Evolutionary conservation across 2,888 invertebrate genomes (phyloP), one percentile per base, ranked within the genome.

Genomic region (Rotaria sp.): DNA sequence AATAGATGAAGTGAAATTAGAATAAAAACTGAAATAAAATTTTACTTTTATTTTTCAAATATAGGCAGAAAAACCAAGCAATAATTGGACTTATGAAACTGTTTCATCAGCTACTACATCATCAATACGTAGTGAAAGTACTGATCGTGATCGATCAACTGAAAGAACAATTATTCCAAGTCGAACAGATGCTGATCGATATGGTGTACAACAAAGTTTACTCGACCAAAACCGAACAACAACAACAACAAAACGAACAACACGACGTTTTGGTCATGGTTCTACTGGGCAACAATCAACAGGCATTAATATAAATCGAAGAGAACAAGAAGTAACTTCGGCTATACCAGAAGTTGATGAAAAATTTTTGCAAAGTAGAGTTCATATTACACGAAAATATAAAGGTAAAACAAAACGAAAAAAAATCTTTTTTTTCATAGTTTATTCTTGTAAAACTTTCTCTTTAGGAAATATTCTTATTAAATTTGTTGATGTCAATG

Each of bases 321-420:
- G 24, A 26, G 26, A 26, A 26, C 35, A 67, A 67, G 35, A 0
- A 13, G 35, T 7, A 15, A 30, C n/a, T 4, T 1, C 11, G 4
- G 0, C 26, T 26, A 1, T 80, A 45, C 80, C 80, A 15, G 80
- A 80, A 80, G 1, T 80, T 26, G 80, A 80, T n/a, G 80, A 80
- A 45, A 45, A 80, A n/a, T 45, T 80, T 45, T 45, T 80, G 11
- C 41, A 80, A 45, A 80, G 45, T 45, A 80, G 45, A 80, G 45
- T 80, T 80, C 80, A 80, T n/a, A 80, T 80, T n/a, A 80, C 80
- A 80, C 41, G 80, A 80, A 80, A 80, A 80, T 80, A 80, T 45
- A 80, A 80, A 80, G 80, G 80, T 80, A 80, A 74, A 24, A 74
- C 30, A 4, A 38, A 18, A 13, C 4, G 30, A 67, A 3, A n/a